Base-by-base conservation (phyloP, 2,113 vertebrate genomes). In the Eulacestoma nigropectus region DNA sequence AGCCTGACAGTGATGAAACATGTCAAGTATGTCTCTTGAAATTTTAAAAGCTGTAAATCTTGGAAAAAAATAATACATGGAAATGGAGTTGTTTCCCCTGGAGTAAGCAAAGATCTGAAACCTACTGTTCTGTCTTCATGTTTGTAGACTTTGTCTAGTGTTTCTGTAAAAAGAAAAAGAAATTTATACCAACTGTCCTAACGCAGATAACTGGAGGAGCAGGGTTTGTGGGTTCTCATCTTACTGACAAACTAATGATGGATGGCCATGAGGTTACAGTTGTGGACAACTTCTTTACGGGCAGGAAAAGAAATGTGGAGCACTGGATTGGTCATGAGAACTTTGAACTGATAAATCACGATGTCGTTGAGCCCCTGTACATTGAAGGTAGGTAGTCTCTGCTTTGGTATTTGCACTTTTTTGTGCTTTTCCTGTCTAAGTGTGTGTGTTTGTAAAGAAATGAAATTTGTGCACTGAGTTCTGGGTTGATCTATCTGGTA, bases 201-300 rank as follows among this genome's bases (percentile, higher is more conserved):
- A 96, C 65, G 78, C 97, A 99, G 99, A 99, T 99, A 95, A 99
- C 99, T 33, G 99, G 99, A 95, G 99, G 99, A 50, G 99, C 99
- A 52, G 99, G 99, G 72, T 99, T 99, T 91, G 99, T 99, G 94
- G 99, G 99, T 81, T 99, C 99, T 92, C 99, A 99, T 96, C 98
- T 99, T 93, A 99, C 99, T 39, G 99, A 99, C 97, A 99, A 99
- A 93, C 98, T 99, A 97, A 99, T 99, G 99, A 99, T 99, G 99
- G 99, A 99, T 29, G 99, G 99, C 95, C 99, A 99, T 50, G 99
- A 99, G 97, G 98, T 99, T 92, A 99, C 99, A 6, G 99, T 99
- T 97, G 99, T 99, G 93, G 99, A 99, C 98, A 99, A 99, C 98
- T 99, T 99, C 98, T 99, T 99, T 98, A 99, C 99, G 6, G 99